A percentile compares a stretch with the other conserved stretches of the same genome.
These are phyloP conservation scores for Danaus chrysippus DNA, from an alignment of 2,888 invertebrate species.

Conservation along the genomic window DNA sequence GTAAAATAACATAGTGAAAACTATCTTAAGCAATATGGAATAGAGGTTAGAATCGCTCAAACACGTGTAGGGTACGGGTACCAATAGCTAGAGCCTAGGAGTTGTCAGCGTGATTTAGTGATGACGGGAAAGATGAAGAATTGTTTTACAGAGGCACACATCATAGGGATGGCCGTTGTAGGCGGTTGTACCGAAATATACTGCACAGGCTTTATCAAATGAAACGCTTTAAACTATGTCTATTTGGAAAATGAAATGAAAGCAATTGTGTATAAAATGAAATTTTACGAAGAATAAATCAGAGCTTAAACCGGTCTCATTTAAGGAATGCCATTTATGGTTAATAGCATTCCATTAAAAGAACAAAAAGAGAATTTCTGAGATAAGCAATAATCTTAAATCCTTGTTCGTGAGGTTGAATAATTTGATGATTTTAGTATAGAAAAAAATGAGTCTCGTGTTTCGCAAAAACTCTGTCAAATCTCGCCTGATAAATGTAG, in stretches of 20 bases:
- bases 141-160: constrained; percentile 42
- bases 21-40: constrained; percentile 18
- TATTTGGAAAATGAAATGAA: not conserved
- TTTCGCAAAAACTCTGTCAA: constrained; percentile 6
- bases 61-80: constrained; percentile 26
- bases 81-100: constrained; percentile 38
- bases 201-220: constrained; percentile 18
- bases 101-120: constrained; percentile 48
- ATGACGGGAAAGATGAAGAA: constrained; percentile 46
- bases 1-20: constrained; percentile 15
- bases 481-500: constrained; percentile 2
- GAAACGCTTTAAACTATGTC: not conserved
- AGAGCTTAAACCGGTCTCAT: not conserved
- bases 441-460: not conserved
- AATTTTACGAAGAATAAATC: not conserved
- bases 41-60: constrained; percentile 28
- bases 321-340: not conserved
- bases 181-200: constrained; percentile 41
- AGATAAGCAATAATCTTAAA: constrained; percentile 6
- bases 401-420: not conserved
- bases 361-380: not conserved
- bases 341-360: constrained; percentile 5
- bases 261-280: too few relatives aligned
- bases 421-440: constrained; percentile 3
- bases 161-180: constrained; percentile 44